phyloP scores from a whole-genome alignment of 2,797 vertebrate species.

The Brotogeris chrysoptera region DNA sequence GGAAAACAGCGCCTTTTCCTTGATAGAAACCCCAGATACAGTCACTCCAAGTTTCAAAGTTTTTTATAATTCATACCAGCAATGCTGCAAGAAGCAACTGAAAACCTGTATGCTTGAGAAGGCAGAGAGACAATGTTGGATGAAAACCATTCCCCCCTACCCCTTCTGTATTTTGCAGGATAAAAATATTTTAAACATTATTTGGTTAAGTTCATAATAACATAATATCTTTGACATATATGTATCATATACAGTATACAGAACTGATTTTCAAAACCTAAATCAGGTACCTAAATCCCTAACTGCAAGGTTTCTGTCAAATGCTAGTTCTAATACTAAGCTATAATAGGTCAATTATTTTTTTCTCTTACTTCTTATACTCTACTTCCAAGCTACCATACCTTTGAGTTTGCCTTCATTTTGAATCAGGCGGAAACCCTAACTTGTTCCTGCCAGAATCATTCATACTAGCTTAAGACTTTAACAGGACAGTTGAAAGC shows the following conservation, averaged over 20 bases:
- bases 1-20: neutral
- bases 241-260: neutral
- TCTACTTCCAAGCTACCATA: neutral
- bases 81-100: neutral
- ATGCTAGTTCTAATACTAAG: neutral
- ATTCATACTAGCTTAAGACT: neutral
- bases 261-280: neutral
- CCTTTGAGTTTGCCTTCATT: neutral
- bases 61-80: neutral
- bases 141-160: neutral
- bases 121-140: neutral
- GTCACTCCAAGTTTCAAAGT: neutral
- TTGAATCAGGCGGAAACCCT: neutral
- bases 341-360: neutral
- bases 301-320: neutral
- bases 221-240: neutral
- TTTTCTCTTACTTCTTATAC: neutral
- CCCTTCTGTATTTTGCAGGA: neutral
- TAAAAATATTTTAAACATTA: neutral
- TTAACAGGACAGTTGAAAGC: rapidly evolving
- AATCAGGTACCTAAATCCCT: neutral
- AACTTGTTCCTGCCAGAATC: neutral
- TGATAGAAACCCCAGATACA: neutral
- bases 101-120: neutral
- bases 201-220: neutral